phyloP scores from a whole-genome alignment of 2,113 vertebrate species.

The Scomber scombrus region DNA sequence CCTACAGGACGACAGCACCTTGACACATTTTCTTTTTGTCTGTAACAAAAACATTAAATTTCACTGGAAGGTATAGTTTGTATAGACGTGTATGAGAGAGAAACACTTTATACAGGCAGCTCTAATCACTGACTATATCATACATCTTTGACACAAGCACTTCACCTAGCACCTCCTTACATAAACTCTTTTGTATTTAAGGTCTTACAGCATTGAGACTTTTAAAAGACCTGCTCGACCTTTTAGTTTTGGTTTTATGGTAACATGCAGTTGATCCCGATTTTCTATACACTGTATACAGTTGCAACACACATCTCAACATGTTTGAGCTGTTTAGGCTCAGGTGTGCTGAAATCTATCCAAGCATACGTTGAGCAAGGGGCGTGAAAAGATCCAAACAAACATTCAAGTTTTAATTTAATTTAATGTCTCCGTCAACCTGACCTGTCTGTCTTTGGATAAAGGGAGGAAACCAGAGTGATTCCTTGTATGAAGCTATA shows the following conservation, averaged over 20 bases:
- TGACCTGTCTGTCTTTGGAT: background rate
- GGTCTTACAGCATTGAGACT: background rate
- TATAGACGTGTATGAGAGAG: background rate
- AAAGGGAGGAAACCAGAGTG: background rate
- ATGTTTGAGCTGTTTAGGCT: background rate
- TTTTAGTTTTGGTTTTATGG: background rate
- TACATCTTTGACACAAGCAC: background rate
- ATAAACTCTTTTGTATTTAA: background rate
- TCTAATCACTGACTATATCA: too few relatives aligned
- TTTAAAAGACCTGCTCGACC: background rate
- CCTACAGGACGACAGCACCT: background rate
- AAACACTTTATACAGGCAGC: background rate
- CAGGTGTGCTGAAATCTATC: background rate
- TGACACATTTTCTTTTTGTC: background rate
- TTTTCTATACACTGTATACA: background rate
- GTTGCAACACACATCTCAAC: background rate
- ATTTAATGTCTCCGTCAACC: background rate
- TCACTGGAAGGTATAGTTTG: background rate
- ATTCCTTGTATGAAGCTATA: background rate
- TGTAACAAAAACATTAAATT: background rate
- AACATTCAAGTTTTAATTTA: background rate
- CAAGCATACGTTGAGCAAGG: constrained; percentile 6
- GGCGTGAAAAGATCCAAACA: background rate
- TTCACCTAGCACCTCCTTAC: background rate
- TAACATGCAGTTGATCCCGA: background rate